phyloP scores from a whole-genome alignment of 2,888 invertebrate genomes.

The Drepanosiphum platanoidis region DNA sequence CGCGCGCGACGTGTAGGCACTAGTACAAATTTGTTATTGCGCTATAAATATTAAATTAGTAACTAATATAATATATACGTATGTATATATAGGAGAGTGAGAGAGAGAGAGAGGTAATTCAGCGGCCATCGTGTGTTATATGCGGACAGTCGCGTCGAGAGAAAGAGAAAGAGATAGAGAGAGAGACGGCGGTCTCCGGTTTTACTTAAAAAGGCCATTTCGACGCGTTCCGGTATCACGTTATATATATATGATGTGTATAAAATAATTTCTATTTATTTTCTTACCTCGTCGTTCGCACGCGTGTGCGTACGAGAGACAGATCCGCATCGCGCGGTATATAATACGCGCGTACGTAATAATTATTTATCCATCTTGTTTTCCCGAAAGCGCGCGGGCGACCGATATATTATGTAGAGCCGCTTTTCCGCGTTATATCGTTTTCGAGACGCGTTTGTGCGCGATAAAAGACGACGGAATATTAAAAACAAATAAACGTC shows the following conservation, averaged over 20 bases:
- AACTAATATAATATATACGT: neutral
- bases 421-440: neutral
- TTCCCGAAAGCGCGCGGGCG: neutral
- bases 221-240: conserved; percentile 44
- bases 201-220: conserved; percentile 58
- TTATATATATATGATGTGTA: conserved; percentile 1
- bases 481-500: neutral
- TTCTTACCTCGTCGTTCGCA: neutral
- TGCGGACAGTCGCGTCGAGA: neutral
- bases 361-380: neutral
- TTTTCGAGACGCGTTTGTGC: neutral
- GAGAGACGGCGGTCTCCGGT: conserved; percentile 5
- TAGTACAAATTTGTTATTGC: conserved; percentile 39
- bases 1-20: neutral
- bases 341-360: neutral
- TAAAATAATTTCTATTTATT: conserved; percentile 26
- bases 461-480: neutral
- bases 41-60: conserved; percentile 44
- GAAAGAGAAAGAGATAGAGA: neutral
- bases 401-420: too few relatives aligned
- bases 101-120: neutral
- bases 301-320: neutral
- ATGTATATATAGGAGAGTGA: neutral
- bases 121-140: neutral
- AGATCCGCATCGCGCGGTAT: neutral